Evolutionary conservation across 2,888 invertebrate species (phyloP), one percentile per base, ranked within the genome.

Genomic region (Ochlodes sylvanus): DNA sequence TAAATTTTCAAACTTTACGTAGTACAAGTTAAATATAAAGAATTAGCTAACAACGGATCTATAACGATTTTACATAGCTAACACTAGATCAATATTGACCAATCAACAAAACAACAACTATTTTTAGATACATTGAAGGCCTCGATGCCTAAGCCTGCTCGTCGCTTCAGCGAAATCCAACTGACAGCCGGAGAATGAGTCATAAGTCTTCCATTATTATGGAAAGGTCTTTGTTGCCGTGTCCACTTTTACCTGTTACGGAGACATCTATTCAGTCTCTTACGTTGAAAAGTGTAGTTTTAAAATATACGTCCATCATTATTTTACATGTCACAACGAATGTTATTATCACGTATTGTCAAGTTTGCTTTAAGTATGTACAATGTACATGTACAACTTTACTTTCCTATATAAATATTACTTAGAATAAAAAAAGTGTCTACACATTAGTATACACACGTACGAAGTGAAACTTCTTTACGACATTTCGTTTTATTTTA

Each of bases 161-260:
- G 47, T 10, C 75, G 71, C 79, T 79, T 76, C 72, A 76, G 76
- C 76, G 74, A 74, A 75, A 73, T 80, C 78, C 73, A 78, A 77
- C 74, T 76, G 77, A 74, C 77, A 74, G 74, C 71, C 70, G 76
- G 76, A 77, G 78, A 78, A 83, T 85, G 83, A 85, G 70, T 85
- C 83, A 84, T 78, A 77, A 72, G 73, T 76, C 76, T 77, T 77
- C 75, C 72, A 78, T 79, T 74, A 79, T 78, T 77, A 75, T 66
- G 71, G 62, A 61, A 62, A 72, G 71, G 76, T 76, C 79, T 79
- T 81, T 81, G 82, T 82, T 77, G 73, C 63, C 71, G 69, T 52
- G 71, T 70, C 70, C 70, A 74, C 77, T 79, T 79, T 77, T 81
- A 83, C 83, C 77, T 80, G 79, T 70, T 62, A 68, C 61, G 62